A percentile compares a stretch with the other conserved stretches of the same genome.
These are phyloP conservation scores for Fragum whitleyi DNA, from an alignment of 2,888 invertebrate species.

Conservation along the genomic window DNA sequence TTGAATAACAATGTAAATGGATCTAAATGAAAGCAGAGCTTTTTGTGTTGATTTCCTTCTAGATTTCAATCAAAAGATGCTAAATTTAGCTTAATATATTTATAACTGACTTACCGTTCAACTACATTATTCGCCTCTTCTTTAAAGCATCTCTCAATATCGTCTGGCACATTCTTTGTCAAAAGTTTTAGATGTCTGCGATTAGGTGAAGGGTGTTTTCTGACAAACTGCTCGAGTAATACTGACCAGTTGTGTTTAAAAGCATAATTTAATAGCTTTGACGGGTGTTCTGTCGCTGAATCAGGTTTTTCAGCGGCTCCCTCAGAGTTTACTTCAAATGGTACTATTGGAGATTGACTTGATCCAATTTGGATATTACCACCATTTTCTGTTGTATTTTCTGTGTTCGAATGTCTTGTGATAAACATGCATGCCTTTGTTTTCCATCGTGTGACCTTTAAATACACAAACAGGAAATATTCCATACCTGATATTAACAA, in stretches of 20 bases:
- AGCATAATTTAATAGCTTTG: neutral
- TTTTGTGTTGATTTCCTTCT: no score
- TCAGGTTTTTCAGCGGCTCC: neutral
- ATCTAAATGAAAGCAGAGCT: no score
- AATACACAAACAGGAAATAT: no score
- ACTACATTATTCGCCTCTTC: slow-evolving; percentile 38
- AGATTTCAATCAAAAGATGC: no score
- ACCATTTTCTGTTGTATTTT: neutral
- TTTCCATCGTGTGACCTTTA: slow-evolving; percentile 50
- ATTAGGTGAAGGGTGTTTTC: slow-evolving; percentile 57
- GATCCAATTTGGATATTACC: neutral
- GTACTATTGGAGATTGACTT: neutral
- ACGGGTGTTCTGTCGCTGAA: neutral
- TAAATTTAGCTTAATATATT: no score
- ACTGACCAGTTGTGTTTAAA: slow-evolving; percentile 17
- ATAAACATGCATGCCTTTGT: slow-evolving; percentile 40
- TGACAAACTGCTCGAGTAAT: slow-evolving; percentile 34
- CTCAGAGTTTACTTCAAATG: neutral
- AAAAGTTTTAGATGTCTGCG: slow-evolving; percentile 46
- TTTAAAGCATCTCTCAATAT: slow-evolving; percentile 17
- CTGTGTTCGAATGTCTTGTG: neutral
- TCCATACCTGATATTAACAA: no score
- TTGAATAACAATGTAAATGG: no score
- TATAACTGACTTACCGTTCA: slow-evolving; percentile 57
- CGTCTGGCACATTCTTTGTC: slow-evolving; percentile 38